These are phyloP conservation scores for Oryzias melastigma DNA, from an alignment of 2,113 vertebrate species.

Conservation along the genomic window DNA sequence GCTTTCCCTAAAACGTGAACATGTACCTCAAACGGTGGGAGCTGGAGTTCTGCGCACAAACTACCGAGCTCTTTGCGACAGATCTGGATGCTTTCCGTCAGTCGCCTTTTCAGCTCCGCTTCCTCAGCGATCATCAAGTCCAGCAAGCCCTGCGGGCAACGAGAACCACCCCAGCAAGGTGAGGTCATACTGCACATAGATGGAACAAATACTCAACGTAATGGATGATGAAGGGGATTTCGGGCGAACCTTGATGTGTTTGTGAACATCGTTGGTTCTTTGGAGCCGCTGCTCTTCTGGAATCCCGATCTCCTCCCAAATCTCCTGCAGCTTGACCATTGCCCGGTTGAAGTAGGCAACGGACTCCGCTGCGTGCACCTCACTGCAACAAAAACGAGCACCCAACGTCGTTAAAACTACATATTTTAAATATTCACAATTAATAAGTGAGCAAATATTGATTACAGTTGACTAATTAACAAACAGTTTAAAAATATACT, in stretches of 20 bases:
- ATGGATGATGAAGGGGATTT: too few species aligned
- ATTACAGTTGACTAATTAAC: too few species aligned
- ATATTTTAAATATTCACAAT: too few species aligned
- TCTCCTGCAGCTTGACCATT: constrained; percentile 79
- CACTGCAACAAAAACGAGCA: constrained; percentile 69
- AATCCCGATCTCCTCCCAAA: constrained; percentile 88
- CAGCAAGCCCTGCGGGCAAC: constrained; percentile 78
- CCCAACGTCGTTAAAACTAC: background rate
- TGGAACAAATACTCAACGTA: too few species aligned
- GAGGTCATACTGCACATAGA: background rate
- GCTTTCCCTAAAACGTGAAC: background rate
- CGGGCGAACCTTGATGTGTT: constrained; percentile 84
- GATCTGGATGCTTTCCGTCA: constrained; percentile 79
- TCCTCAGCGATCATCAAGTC: constrained; percentile 92
- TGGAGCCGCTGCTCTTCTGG: constrained; percentile 81
- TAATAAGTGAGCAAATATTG: too few species aligned
- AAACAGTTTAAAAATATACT: too few species aligned
- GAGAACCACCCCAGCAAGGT: background rate
- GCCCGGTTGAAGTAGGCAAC: constrained; percentile 85
- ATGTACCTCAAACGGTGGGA: constrained; percentile 81
- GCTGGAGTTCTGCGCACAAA: constrained; percentile 82
- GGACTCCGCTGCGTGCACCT: constrained; percentile 86
- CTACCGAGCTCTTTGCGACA: constrained; percentile 76
- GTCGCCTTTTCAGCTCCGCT: constrained; percentile 80
- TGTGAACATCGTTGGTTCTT: constrained; percentile 83